Evolutionary conservation across 1,140 invertebrate species (phyloP), one percentile per base, ranked within the genome.

Genomic region (Conus ventricosus): DNA sequence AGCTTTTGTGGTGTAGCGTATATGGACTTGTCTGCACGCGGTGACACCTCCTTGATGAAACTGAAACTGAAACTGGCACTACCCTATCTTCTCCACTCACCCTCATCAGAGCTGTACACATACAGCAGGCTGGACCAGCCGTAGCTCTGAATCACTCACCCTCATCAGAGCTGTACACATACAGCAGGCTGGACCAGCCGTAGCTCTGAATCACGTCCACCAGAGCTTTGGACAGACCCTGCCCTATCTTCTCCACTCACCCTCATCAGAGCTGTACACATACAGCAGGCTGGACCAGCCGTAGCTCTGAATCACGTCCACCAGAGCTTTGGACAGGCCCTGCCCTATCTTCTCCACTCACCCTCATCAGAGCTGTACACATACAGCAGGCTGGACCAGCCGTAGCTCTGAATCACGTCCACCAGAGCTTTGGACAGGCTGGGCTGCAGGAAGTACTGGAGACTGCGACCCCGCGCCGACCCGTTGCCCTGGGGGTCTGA

Each of bases 331-430:
- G n/a, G 86, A 75, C 11, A 82, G 39, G 39, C 39, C 0, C 39
- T 39, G 5, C 1, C 57, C 57, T 8, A 4, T 11, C 57, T 15
- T 15, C 57, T 60, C 57, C 8, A 71, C 90, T 88, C 87, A 92
- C 91, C 89, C 80, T 92, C 91, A 81, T 91, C 81, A 3, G 84
- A 85, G 51, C 89, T 87, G 83, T 90, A 91, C 39, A 92, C 60
- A 78, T 90, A 92, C 51, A 89, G 87, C 5, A 92, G 80, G 27
- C 54, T 89, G 5, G 87, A 39, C 91, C 91, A 92, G 7, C 89
- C 55, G 25, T 89, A 87, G 55, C 55, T 75, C 75, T 87, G 63
- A 1, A 92, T 67, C 25, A 89, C 88, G 71, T 91, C 91, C 7
- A 88, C 90, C 25, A 91, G 89, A 8, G 88, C 89, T n/a, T 83